Conservation (phyloP, 1,140 invertebrate genomes). For the Listronotus bonariensis region DNA sequence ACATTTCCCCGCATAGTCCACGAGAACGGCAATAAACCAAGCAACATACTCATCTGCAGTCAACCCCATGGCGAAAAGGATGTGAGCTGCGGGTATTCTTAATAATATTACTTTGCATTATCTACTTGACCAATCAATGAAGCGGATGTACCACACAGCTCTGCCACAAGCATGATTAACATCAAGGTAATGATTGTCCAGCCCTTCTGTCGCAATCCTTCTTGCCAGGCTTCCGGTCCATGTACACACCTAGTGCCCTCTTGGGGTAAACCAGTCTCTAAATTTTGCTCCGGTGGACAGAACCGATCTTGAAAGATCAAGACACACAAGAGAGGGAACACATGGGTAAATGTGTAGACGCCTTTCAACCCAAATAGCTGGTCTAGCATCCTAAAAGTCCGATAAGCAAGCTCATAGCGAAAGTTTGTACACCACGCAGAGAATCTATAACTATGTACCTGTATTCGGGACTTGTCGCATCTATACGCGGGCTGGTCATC, state of each 20-base stretch:
- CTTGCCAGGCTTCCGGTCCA: slow-evolving; percentile 10
- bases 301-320: slow-evolving; percentile 11
- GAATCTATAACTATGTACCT: no score
- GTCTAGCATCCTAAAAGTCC: neutral
- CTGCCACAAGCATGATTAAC: neutral
- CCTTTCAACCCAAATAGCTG: neutral
- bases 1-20: neutral
- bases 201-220: slow-evolving; percentile 3
- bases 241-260: neutral
- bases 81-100: neutral
- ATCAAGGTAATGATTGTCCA: slow-evolving; percentile 3
- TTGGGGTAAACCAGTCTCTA: neutral
- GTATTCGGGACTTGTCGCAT: neutral
- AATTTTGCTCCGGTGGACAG: neutral
- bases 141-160: neutral
- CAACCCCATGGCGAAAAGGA: neutral
- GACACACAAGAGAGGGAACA: slow-evolving; percentile 2
- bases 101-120: slow-evolving; percentile 6
- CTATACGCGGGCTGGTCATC: neutral
- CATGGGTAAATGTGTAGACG: slow-evolving; percentile 4
- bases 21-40: neutral
- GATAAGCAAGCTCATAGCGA: no score
- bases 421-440: no score
- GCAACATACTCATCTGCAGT: neutral
- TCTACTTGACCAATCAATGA: slow-evolving; percentile 11